A percentile compares a stretch with the other conserved stretches of the same genome.
These are phyloP conservation scores for Anarrhichthys ocellatus DNA, from an alignment of 2,113 vertebrate species.

Conservation along the genomic window DNA sequence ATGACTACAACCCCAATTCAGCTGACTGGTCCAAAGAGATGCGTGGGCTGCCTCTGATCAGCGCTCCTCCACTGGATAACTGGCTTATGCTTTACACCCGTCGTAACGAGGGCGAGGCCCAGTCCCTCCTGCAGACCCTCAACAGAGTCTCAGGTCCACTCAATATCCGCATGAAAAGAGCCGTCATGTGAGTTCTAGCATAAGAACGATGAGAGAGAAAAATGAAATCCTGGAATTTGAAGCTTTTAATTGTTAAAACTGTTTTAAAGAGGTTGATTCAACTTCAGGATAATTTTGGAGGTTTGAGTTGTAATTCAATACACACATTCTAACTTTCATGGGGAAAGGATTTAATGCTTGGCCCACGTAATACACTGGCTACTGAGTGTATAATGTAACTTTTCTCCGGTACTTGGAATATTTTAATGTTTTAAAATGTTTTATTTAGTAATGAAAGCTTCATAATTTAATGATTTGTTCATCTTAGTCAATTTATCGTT, in stretches of 20 bases:
- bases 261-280: not conserved
- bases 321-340: not conserved
- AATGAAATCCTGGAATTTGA: not conserved
- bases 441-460: not conserved
- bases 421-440: not conserved
- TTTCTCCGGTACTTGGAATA: not conserved
- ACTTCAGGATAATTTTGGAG: not conserved
- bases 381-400: not conserved
- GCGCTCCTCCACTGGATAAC: slow-evolving; percentile 82
- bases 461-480: not conserved
- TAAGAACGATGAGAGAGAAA: not conserved
- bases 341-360: not conserved
- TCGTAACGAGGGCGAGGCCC: slow-evolving; percentile 84
- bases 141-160: slow-evolving; percentile 87
- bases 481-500: not conserved
- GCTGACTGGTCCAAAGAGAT: slow-evolving; percentile 93
- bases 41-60: slow-evolving; percentile 85
- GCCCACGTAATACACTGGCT: not conserved
- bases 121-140: slow-evolving; percentile 87
- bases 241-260: not conserved
- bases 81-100: slow-evolving; percentile 89
- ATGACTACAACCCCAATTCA: slow-evolving; percentile 85
- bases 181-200: slow-evolving; percentile 84
- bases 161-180: slow-evolving; percentile 86
- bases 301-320: not conserved